Evolutionary conservation across 1,140 invertebrate species (phyloP).

Genomic region (Papilio machaon): DNA sequence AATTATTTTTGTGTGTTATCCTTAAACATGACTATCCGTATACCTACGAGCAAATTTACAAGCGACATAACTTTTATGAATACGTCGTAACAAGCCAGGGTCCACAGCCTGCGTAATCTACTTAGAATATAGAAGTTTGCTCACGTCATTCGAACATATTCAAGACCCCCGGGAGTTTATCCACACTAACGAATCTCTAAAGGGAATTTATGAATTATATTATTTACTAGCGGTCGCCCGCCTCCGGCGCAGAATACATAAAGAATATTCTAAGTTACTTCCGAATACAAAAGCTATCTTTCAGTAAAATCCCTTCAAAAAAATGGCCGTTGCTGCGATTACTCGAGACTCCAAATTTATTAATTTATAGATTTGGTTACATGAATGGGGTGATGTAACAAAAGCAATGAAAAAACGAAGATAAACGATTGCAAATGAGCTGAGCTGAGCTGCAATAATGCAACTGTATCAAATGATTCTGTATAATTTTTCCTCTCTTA

Average conservation of each 20-base stretch:
- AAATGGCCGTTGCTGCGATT: too few relatives aligned
- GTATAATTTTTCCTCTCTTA: not conserved
- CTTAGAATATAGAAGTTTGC: constrained; percentile 10
- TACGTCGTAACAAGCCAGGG: not conserved
- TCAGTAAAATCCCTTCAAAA: too few relatives aligned
- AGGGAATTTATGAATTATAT: not conserved
- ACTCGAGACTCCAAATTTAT: too few relatives aligned
- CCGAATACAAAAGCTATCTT: too few relatives aligned
- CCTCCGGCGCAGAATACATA: too few relatives aligned
- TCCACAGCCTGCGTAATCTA: constrained; percentile 3
- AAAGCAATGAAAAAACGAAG: too few relatives aligned
- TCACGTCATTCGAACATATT: not conserved
- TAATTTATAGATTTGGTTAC: too few relatives aligned
- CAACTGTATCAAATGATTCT: too few relatives aligned
- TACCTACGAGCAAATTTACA: not conserved
- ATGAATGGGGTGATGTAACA: too few relatives aligned
- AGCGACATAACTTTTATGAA: constrained; percentile 14
- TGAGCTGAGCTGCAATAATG: too few relatives aligned
- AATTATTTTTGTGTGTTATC: not conserved
- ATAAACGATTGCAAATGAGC: too few relatives aligned
- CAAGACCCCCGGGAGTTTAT: not conserved
- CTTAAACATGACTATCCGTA: not conserved
- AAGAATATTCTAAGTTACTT: too few relatives aligned
- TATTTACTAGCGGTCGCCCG: not conserved
- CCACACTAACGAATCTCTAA: constrained; percentile 3